phyloP scores from a whole-genome alignment of 2,888 invertebrate genomes.

The Didymodactylos carnosus region DNA sequence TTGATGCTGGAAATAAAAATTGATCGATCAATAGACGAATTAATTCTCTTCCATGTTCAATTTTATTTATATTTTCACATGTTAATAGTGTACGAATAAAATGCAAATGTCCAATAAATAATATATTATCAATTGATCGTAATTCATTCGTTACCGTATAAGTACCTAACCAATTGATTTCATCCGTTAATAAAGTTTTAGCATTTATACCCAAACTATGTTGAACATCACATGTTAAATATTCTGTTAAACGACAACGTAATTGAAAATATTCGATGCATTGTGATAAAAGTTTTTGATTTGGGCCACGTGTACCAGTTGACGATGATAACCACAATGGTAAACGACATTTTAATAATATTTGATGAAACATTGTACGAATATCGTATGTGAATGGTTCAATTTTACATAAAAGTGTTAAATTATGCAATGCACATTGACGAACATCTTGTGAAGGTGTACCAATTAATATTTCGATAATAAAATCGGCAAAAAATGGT shows the following conservation, averaged over 20 bases:
- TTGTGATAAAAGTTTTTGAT: conserved; percentile 28
- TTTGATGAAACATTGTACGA: neutral
- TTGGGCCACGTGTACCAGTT: conserved; percentile 18
- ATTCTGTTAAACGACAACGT: conserved; percentile 30
- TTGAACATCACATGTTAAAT: conserved; percentile 28
- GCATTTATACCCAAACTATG: conserved; percentile 27
- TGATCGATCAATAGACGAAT: conserved; percentile 32
- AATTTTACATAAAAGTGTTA: neutral
- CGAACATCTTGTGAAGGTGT: neutral
- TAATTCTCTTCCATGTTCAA: conserved; percentile 24
- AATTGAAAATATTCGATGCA: conserved; percentile 38
- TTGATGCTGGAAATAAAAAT: conserved; percentile 38
- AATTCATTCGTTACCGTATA: conserved; percentile 24
- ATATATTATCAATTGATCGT: conserved; percentile 31
- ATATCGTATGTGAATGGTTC: neutral
- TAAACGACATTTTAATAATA: conserved; percentile 2
- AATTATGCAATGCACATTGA: neutral
- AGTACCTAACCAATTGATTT: conserved; percentile 35
- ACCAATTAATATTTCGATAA: conserved; percentile 36
- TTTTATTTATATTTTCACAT: conserved; percentile 33
- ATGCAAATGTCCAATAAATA: conserved; percentile 36
- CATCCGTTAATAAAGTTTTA: conserved; percentile 35
- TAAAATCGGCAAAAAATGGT: conserved; percentile 34
- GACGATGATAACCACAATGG: conserved; percentile 11
- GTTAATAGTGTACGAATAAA: conserved; percentile 34